phyloP scores from a whole-genome alignment of 2,113 vertebrate species.

The Hipposideros armiger region DNA sequence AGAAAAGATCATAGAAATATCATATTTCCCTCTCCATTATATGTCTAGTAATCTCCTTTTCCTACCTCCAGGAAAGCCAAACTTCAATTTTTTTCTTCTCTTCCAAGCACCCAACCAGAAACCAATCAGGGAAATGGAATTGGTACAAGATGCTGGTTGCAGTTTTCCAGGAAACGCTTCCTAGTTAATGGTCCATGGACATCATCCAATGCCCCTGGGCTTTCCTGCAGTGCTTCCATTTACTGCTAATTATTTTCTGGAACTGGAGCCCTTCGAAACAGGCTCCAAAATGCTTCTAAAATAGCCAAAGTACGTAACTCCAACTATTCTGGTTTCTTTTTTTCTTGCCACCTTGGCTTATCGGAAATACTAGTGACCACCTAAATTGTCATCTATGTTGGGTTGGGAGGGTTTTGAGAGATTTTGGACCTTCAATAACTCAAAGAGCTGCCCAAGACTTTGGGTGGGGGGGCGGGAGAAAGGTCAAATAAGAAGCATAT shows the following conservation, averaged over 20 bases:
- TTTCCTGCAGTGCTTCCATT: slow-evolving; percentile 26
- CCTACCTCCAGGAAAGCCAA: not conserved
- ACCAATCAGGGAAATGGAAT: slow-evolving; percentile 15
- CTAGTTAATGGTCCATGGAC: not conserved
- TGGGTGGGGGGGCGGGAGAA: fast-evolving
- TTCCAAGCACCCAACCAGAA: slow-evolving; percentile 50
- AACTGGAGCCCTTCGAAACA: not conserved
- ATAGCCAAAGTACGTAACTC: not conserved
- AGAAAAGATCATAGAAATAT: not conserved
- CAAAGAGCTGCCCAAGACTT: not conserved
- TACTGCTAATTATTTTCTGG: slow-evolving; percentile 61
- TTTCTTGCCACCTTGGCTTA: slow-evolving; percentile 20
- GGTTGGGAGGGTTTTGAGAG: not conserved
- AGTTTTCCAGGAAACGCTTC: slow-evolving; percentile 60
- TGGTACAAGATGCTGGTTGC: not conserved
- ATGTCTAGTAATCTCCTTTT: not conserved
- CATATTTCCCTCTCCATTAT: not conserved
- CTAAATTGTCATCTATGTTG: not conserved
- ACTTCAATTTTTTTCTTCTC: not conserved
- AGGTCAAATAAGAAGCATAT: not conserved
- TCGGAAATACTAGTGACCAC: not conserved
- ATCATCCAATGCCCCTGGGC: not conserved
- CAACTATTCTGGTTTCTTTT: not conserved
- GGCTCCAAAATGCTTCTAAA: slow-evolving; percentile 48
- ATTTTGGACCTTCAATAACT: not conserved